A percentile compares a stretch with the other conserved stretches of the same genome.
Evolutionary conservation across 2,888 invertebrate species (phyloP).

Genomic region (Pyrochroa serraticornis): DNA sequence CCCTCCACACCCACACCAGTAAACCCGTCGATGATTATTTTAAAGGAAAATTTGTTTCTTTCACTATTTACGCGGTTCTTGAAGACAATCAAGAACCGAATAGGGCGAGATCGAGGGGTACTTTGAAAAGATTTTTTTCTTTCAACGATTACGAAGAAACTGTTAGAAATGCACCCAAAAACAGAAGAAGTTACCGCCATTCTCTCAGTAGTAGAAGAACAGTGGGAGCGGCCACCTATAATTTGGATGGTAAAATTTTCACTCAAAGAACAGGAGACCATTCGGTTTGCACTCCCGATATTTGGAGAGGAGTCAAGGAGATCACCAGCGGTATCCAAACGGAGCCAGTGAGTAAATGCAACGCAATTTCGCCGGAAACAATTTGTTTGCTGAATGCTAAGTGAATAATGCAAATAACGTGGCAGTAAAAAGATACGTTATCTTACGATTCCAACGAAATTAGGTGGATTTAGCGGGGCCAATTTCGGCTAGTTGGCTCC

Average conservation of each 20-base stretch:
- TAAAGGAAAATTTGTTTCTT: conserved; percentile 71
- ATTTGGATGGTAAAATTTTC: conserved; percentile 69
- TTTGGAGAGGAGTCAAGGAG: conserved; percentile 72
- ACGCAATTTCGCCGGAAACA: neutral
- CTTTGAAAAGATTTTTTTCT: conserved; percentile 52
- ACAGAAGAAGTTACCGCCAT: conserved; percentile 60
- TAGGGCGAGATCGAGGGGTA: conserved; percentile 42
- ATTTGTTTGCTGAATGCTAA: neutral
- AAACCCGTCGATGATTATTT: conserved; percentile 64
- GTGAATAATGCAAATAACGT: neutral
- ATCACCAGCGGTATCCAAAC: conserved; percentile 67
- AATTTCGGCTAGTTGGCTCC: too few species aligned
- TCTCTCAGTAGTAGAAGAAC: conserved; percentile 68
- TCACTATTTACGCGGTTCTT: conserved; percentile 72
- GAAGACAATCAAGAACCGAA: conserved; percentile 62
- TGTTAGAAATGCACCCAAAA: conserved; percentile 7
- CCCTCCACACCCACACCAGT: conserved; percentile 61
- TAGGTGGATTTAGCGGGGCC: too few species aligned
- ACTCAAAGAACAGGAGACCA: conserved; percentile 66
- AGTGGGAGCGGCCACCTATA: conserved; percentile 72
- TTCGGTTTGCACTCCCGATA: conserved; percentile 69
- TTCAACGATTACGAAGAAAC: conserved; percentile 56
- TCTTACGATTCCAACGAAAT: neutral
- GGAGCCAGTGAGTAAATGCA: conserved; percentile 55
- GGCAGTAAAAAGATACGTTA: neutral